These are phyloP conservation scores for Epinephelus fuscoguttatus DNA, from an alignment of 2,113 vertebrate genomes.

Conservation along the genomic window DNA sequence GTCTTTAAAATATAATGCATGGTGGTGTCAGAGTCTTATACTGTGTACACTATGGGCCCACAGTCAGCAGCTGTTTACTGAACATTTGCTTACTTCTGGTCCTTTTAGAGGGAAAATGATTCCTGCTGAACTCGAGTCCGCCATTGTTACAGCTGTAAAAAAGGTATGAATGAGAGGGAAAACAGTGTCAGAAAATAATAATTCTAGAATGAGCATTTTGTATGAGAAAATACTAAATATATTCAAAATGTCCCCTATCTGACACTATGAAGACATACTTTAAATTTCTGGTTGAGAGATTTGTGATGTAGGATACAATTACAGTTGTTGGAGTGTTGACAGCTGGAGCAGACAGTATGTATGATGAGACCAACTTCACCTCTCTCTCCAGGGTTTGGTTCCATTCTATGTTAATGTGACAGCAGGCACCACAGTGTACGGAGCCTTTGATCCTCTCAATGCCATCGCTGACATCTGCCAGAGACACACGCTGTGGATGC, in stretches of 20 bases:
- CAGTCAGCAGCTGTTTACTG: background rate
- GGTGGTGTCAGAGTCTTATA: background rate
- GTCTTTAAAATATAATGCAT: no score
- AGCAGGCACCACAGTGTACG: constrained; percentile 81
- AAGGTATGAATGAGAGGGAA: constrained; percentile 54
- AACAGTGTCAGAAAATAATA: no score
- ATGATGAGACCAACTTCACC: background rate
- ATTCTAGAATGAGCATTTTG: background rate
- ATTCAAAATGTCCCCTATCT: background rate
- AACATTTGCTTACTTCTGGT: background rate
- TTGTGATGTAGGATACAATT: background rate
- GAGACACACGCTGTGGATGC: constrained; percentile 78
- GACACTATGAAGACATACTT: background rate
- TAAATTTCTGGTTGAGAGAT: background rate
- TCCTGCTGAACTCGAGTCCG: constrained; percentile 78
- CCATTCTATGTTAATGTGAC: constrained; percentile 83
- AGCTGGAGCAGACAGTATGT: background rate
- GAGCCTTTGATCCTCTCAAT: constrained; percentile 79
- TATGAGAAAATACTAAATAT: background rate
- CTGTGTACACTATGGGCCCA: background rate
- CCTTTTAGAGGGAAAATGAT: constrained; percentile 83
- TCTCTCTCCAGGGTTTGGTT: constrained; percentile 70
- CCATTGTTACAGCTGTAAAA: constrained; percentile 74
- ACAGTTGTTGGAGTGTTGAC: background rate
- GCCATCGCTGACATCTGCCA: constrained; percentile 78